Evolutionary conservation across 1,140 invertebrate species (phyloP), one percentile per base, ranked within the genome.

Genomic region (Trichonephila inaurata): DNA sequence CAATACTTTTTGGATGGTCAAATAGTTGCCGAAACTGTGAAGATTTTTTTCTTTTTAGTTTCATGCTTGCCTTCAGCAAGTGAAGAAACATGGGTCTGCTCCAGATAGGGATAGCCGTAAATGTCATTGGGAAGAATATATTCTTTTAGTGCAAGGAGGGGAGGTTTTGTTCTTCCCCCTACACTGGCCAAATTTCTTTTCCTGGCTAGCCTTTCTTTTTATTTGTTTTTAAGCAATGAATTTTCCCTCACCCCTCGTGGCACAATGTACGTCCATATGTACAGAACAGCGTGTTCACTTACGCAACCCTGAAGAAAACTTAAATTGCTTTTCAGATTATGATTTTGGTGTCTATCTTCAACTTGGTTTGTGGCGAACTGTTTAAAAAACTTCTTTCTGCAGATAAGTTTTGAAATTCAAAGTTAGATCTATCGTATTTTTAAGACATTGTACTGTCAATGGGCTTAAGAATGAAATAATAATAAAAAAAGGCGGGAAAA

Each of bases 111-210:
- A 24, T 44, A 24, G 28, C 72, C 77, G 28, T 91, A 91, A 91
- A 91, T 51, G 89, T 91, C 89, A 91, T 12, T 18, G 10, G 2
- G 28, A 18, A 91, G 77, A 66, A 91, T 64, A 77, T 81, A 83
- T 83, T 18, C 77, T 61, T 90, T 90, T 33, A n/a, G 64, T 21
- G 24, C 3, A 21, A 21, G 12, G 66, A 51, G 51, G 66, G 58
- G 16, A 3, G 12, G 19, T 10, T 51, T 51, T 51, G 7, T 51
- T 7, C 10, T 51, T 51, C 10, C 10, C 60, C 21, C 58, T 60
- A 77, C 81, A 61, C 24, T 91, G 89, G 58, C 89, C 69, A 91
- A 91, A 91, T 91, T 91, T 83, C 51, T 69, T 18, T 69, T 90
- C 21, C 28, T 81, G 58, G 4, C 19, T n/a, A 14, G 24, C 58